Percentiles rank a stretch among this genome's conserved stretches.
phyloP scores from a whole-genome alignment of 2,797 vertebrate genomes.

The Gallinago stenura region DNA sequence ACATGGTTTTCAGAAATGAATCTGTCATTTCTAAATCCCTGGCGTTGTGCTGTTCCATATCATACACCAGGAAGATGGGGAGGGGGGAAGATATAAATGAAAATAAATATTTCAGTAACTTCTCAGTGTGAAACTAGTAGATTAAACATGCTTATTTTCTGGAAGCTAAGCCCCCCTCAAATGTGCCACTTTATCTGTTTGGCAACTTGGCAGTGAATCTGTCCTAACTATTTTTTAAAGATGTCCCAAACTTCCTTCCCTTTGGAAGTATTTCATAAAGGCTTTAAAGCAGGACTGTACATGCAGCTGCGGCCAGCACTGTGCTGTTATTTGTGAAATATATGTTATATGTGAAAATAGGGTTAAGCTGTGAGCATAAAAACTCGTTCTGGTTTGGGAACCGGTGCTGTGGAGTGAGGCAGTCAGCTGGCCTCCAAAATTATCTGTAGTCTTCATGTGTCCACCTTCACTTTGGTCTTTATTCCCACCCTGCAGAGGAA shows the following conservation, averaged over 20 bases:
- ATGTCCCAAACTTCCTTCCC: neutral
- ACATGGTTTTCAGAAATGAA: neutral
- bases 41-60: neutral
- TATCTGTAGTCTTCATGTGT: neutral
- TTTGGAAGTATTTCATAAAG: neutral
- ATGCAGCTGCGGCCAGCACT: neutral
- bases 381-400: neutral
- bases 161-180: neutral
- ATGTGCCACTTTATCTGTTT: neutral
- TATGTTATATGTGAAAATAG: neutral
- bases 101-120: neutral
- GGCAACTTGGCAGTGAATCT: neutral
- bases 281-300: neutral
- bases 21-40: neutral
- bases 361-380: neutral
- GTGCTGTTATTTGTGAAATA: neutral
- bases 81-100: neutral
- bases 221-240: neutral
- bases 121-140: neutral
- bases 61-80: neutral
- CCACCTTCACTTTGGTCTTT: rapidly evolving
- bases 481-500: neutral
- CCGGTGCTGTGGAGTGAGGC: rapidly evolving
- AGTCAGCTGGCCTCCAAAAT: neutral
- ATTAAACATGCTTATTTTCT: neutral